Percentiles rank a stretch among this genome's conserved stretches.
These are phyloP conservation scores for Cynaeus angustus DNA, from an alignment of 2,888 invertebrate species.

Conservation along the genomic window DNA sequence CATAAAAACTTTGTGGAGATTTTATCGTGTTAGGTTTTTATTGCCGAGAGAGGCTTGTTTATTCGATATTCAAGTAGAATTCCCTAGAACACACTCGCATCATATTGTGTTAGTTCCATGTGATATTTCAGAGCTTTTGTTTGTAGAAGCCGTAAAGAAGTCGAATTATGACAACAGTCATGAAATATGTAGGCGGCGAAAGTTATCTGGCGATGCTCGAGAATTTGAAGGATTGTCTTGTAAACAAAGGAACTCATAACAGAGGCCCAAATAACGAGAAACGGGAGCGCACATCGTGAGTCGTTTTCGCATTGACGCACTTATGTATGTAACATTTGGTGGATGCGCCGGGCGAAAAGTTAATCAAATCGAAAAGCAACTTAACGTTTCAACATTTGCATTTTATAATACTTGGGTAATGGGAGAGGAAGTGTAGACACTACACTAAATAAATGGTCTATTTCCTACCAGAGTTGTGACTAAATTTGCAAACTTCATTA, in stretches of 20 bases:
- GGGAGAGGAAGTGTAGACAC: not conserved
- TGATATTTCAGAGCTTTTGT: slow-evolving; percentile 57
- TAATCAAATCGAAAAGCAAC: no score
- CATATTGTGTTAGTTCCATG: slow-evolving; percentile 41
- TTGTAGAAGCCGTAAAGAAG: slow-evolving; percentile 59
- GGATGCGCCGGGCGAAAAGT: slow-evolving; percentile 44
- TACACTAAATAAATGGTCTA: slow-evolving; percentile 1
- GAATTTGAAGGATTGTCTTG: slow-evolving; percentile 58
- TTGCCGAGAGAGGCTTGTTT: slow-evolving; percentile 40
- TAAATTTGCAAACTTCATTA: slow-evolving; percentile 6
- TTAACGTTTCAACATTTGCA: not conserved
- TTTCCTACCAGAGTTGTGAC: not conserved
- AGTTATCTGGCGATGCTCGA: slow-evolving; percentile 54
- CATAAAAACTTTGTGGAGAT: slow-evolving; percentile 38
- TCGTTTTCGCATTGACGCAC: slow-evolving; percentile 13
- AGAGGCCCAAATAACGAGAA: no score
- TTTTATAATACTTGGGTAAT: not conserved
- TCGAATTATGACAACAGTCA: slow-evolving; percentile 62
- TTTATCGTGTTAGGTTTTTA: slow-evolving; percentile 41
- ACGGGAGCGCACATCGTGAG: slow-evolving; percentile 8
- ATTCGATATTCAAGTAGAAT: slow-evolving; percentile 41
- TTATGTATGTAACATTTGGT: slow-evolving; percentile 23
- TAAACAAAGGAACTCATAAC: slow-evolving; percentile 48
- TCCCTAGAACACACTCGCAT: slow-evolving; percentile 36
- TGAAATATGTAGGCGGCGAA: slow-evolving; percentile 61